Base-by-base conservation (phyloP, 2,113 vertebrate genomes). In the Poeciliopsis retropinna region DNA sequence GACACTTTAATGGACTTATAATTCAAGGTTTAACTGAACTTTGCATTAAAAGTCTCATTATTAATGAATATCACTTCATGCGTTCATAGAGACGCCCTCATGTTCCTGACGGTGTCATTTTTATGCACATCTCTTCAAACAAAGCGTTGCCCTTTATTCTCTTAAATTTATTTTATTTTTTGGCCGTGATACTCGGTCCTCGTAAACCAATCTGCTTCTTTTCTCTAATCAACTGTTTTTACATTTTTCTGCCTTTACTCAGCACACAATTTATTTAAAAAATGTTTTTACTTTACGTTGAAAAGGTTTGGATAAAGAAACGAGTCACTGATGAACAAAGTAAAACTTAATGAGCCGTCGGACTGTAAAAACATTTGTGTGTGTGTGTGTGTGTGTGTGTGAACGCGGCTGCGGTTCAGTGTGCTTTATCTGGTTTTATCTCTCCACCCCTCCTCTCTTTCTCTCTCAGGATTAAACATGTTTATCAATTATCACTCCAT, bases 401-500 rank as follows among this genome's bases (percentile, higher is more conserved):
- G 32, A 61, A 22, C 37, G 19, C 32, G 10, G 54, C 30, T 75
- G 34, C 67, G 27, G 65, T 54, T 60, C 51, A 14, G 30, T 39
- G 37, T 15, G n/a, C 27, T 72, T 68, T 85, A 75, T 83, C 82
- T 84, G 62, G 75, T 37, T 79, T 83, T 72, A 84, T 86, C 86
- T 89, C 74, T 83, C 80, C 72, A 51, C 83, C 85, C 73, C 75
- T 70, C 83, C 81, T 47, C 73, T 60, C 68, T 70, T 64, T 69
- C 60, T 78, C 78, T 83, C 76, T 76, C 82, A 71, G 93, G 89
- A 92, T 93, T 94, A 94, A 91, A 94, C 93, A 91, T 94, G 92
- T 94, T 95, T 93, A 93, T 95, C 94, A 95, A 94, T 94, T 94
- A 94, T 95, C 91, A 76, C 89, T 93, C 87, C 93, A 94, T 96